phyloP scores from a whole-genome alignment of 1,140 invertebrate species.

The Drosophila willistoni region DNA sequence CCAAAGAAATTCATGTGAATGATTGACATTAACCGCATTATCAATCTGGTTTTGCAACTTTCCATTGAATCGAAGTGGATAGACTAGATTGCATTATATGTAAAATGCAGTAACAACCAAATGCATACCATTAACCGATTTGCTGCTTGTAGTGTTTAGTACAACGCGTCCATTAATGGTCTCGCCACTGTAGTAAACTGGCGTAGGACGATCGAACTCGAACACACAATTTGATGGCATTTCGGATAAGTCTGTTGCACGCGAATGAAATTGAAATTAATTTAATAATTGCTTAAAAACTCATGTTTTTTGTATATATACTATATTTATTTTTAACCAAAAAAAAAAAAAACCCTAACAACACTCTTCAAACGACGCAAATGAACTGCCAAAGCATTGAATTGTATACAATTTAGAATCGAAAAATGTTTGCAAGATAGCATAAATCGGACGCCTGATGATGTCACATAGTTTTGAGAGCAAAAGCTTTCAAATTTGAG shows the following conservation, averaged over 20 bases:
- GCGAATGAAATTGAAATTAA: neutral
- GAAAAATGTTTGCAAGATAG: constrained; percentile 9
- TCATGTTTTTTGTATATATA: neutral
- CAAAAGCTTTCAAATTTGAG: neutral
- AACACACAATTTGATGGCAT: constrained; percentile 60
- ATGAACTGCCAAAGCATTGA: constrained; percentile 1
- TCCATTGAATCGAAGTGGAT: neutral
- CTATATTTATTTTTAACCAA: neutral
- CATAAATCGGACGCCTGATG: neutral
- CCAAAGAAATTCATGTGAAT: neutral
- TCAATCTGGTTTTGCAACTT: neutral
- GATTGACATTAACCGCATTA: neutral
- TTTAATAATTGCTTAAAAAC: neutral
- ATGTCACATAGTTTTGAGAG: constrained; percentile 43
- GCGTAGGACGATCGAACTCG: constrained; percentile 54
- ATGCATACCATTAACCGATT: constrained; percentile 60
- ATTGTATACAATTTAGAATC: neutral
- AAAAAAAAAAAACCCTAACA: neutral
- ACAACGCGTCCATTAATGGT: constrained; percentile 55
- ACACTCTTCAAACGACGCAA: neutral
- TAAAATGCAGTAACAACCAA: neutral
- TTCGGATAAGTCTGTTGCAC: neutral
- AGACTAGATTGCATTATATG: neutral
- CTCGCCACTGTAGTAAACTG: constrained; percentile 62
- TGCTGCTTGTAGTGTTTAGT: constrained; percentile 45